Conservation (phyloP, 2,113 vertebrate species). For the Dipodomys spectabilis region DNA sequence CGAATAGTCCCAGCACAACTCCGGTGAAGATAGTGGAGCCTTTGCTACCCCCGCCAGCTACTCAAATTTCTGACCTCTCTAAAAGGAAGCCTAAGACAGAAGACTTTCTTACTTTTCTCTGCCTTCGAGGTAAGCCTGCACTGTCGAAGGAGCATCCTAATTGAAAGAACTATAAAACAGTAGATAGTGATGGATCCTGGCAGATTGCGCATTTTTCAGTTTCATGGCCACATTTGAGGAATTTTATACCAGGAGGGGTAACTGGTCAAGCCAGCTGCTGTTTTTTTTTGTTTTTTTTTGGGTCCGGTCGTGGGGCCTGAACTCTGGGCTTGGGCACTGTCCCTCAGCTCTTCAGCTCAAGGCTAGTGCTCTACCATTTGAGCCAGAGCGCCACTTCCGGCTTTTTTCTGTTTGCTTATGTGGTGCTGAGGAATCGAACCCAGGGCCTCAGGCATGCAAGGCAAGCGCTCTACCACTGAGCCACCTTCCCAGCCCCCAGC, state of each 20-base stretch:
- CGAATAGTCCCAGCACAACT: constrained; percentile 99
- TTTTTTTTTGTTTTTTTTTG: no score
- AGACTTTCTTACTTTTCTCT: constrained; percentile 99
- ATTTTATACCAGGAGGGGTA: no score
- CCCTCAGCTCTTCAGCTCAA: no score
- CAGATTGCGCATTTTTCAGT: not conserved
- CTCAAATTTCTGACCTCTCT: constrained; percentile 97
- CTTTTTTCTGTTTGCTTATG: no score
- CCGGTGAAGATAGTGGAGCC: constrained; percentile 97
- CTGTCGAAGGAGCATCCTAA: not conserved
- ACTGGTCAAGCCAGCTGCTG: not conserved
- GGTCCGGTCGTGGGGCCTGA: no score
- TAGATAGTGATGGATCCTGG: accelerated
- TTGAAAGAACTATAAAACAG: accelerated
- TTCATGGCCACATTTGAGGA: not conserved
- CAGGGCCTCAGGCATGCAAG: no score
- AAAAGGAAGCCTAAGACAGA: constrained; percentile 99
- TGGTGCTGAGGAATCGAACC: no score
- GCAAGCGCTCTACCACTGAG: no score
- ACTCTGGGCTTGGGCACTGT: no score
- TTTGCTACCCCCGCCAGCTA: constrained; percentile 91
- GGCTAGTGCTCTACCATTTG: no score
- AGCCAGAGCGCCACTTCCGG: no score
- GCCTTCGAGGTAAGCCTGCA: constrained; percentile 94
- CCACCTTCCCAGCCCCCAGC: no score